phyloP scores from a whole-genome alignment of 2,113 vertebrate species.

The Tachysurus fulvidraco region DNA sequence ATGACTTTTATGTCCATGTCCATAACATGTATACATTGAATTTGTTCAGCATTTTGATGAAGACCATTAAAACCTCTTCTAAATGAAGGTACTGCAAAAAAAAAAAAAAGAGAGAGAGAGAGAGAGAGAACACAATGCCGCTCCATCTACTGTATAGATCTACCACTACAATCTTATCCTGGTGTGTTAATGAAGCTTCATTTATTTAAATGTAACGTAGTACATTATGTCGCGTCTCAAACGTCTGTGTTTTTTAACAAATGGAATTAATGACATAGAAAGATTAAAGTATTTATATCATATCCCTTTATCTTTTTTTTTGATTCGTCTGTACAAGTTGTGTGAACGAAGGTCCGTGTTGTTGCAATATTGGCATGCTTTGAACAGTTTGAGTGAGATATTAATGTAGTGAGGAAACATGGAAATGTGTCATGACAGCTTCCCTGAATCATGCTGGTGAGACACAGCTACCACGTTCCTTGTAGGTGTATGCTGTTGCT shows the following conservation, averaged over 20 bases:
- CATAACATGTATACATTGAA: conserved; percentile 31
- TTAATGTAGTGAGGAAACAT: background rate
- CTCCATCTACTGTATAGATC: conserved; percentile 26
- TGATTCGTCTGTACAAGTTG: background rate
- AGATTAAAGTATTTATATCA: conserved; percentile 40
- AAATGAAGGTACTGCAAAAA: conserved; percentile 27
- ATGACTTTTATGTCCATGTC: background rate
- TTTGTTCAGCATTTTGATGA: conserved; percentile 57
- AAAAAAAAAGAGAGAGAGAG: background rate
- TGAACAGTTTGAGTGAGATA: background rate
- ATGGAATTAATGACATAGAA: conserved; percentile 22
- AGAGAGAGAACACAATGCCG: background rate
- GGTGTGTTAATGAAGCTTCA: conserved; percentile 27
- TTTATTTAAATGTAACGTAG: conserved; percentile 20
- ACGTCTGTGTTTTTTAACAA: conserved; percentile 28
- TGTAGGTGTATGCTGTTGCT: background rate
- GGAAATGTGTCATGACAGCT: background rate
- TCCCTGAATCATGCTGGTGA: background rate
- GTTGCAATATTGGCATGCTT: background rate
- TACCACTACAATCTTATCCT: conserved; percentile 43
- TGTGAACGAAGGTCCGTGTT: background rate
- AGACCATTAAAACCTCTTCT: background rate
- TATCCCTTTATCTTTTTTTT: background rate
- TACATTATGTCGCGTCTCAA: conserved; percentile 26
- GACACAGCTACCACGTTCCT: background rate